Evolutionary conservation across 2,797 vertebrate species (phyloP).

Genomic region (Cuniculus paca): DNA sequence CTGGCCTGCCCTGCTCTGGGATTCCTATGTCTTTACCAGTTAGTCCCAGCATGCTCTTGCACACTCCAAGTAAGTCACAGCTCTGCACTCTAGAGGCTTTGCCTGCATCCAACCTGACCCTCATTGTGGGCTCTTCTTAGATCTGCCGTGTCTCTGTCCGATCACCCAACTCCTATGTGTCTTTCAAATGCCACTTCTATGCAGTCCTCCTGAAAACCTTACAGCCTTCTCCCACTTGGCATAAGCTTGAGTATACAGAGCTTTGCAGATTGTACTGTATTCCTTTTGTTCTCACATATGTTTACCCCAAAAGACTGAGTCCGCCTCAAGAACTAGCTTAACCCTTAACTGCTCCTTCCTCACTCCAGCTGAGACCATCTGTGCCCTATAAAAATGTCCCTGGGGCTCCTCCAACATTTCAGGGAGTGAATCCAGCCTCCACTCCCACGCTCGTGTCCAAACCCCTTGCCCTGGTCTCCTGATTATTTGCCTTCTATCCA

Average conservation of each 20-base stretch:
- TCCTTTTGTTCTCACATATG: conserved; percentile 51
- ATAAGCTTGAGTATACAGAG: neutral
- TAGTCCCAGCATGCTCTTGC: neutral
- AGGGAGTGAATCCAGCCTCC: conserved; percentile 63
- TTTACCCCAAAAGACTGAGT: conserved; percentile 57
- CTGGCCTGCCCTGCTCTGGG: neutral
- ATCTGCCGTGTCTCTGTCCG: neutral
- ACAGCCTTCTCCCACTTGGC: neutral
- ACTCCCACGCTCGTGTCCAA: conserved; percentile 63
- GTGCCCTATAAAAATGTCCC: conserved; percentile 79
- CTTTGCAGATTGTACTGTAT: neutral
- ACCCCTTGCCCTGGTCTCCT: conserved; percentile 39
- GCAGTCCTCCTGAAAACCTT: conserved; percentile 22
- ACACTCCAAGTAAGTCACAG: neutral
- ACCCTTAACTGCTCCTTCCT: conserved; percentile 60
- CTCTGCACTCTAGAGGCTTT: neutral
- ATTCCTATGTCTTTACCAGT: neutral
- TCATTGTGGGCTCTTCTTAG: neutral
- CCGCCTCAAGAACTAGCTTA: conserved; percentile 57
- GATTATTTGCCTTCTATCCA: conserved; percentile 17
- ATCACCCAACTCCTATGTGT: neutral
- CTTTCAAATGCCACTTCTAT: neutral
- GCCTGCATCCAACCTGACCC: neutral
- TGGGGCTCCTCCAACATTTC: conserved; percentile 70
- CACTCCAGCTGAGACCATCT: conserved; percentile 77